Conservation (phyloP, 2,113 vertebrate genomes). For the Hylia prasina region DNA sequence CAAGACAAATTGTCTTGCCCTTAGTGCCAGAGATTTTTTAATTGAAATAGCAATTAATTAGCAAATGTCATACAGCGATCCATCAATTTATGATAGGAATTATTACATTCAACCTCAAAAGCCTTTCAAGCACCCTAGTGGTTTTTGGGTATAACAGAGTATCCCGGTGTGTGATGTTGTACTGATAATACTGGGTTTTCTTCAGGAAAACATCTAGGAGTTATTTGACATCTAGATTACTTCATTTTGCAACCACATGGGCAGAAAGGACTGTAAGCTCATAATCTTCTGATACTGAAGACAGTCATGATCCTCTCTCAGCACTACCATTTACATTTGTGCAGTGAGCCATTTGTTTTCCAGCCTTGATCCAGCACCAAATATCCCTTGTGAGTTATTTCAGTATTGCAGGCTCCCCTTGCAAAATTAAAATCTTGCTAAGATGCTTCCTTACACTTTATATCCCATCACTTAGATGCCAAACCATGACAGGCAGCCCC, state of each 20-base stretch:
- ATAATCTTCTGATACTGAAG: not conserved
- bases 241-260: not conserved
- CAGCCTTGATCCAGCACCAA: not conserved
- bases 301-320: not conserved
- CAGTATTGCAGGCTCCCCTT: not conserved
- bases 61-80: not conserved
- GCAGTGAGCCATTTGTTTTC: not conserved
- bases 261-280: not conserved
- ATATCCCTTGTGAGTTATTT: not conserved
- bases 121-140: not conserved
- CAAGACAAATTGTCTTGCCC: not conserved
- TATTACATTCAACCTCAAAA: not conserved
- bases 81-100: not conserved
- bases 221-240: not conserved
- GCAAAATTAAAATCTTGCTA: not conserved
- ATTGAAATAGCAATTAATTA: not conserved
- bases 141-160: not conserved
- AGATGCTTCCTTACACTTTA: not conserved
- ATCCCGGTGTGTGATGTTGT: not conserved
- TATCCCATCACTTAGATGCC: not conserved
- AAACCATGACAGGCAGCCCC: not conserved
- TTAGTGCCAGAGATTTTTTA: not conserved
- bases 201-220: not conserved
- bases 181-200: not conserved
- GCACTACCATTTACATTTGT: not conserved